phyloP scores from a whole-genome alignment of 2,888 invertebrate genomes.

The Drosophila borealis region DNA sequence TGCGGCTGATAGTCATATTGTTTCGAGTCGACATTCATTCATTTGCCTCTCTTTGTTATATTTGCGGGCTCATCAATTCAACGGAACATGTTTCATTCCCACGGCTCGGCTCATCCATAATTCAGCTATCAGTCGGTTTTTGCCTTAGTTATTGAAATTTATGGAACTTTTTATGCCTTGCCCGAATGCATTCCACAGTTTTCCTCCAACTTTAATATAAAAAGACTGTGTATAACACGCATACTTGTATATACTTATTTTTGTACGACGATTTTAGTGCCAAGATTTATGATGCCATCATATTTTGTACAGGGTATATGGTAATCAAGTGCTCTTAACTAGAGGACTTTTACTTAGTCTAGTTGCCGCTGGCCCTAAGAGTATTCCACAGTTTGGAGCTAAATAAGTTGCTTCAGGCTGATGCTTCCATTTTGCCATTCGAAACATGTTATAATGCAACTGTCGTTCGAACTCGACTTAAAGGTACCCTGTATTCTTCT shows the following conservation, averaged over 20 bases:
- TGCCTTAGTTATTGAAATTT: constrained; percentile 27
- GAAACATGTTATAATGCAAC: background rate
- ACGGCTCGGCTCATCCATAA: constrained; percentile 26
- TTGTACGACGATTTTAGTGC: constrained; percentile 3
- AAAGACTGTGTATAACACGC: background rate
- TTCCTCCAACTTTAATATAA: constrained; percentile 9
- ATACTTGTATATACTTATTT: background rate
- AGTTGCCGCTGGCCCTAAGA: constrained; percentile 7
- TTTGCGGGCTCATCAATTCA: constrained; percentile 25
- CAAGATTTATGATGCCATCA: constrained; percentile 15
- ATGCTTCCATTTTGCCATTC: constrained; percentile 3
- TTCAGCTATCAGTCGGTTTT: constrained; percentile 24
- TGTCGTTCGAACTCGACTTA: background rate
- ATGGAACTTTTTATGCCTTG: constrained; percentile 20
- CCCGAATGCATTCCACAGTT: constrained; percentile 11
- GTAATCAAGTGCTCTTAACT: constrained; percentile 17
- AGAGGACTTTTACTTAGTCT: constrained; percentile 14
- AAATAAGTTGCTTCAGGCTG: background rate
- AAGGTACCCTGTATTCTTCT: background rate
- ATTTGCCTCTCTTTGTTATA: constrained; percentile 14
- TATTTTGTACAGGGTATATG: constrained; percentile 17
- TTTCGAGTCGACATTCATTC: constrained; percentile 23
- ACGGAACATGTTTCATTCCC: constrained; percentile 12
- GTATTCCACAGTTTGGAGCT: background rate
- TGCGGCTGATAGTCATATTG: constrained; percentile 7